A percentile compares a stretch with the other conserved stretches of the same genome.
Evolutionary conservation across 2,113 vertebrate genomes (phyloP).

Genomic region (Puntigrus tetrazona): DNA sequence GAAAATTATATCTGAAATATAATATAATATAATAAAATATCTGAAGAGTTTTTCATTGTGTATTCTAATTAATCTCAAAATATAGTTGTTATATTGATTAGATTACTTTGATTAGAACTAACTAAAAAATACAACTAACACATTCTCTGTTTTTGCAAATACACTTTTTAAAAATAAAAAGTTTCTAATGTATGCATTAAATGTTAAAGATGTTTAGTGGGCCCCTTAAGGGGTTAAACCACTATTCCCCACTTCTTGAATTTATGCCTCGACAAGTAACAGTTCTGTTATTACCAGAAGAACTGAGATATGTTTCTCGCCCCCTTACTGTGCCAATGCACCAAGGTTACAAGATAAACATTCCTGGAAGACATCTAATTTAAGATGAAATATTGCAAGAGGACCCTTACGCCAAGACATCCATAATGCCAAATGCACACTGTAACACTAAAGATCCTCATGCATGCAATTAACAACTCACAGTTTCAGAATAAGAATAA

Average conservation of each 20-base stretch:
- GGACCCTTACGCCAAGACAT: neutral
- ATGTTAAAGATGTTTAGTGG: neutral
- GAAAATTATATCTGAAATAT: too few relatives aligned
- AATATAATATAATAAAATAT: too few relatives aligned
- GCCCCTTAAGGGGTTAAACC: neutral
- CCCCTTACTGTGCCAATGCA: neutral
- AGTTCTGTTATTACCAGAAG: neutral
- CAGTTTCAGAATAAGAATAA: neutral
- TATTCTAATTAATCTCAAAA: too few relatives aligned
- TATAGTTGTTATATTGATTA: too few relatives aligned
- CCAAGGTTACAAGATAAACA: conserved; percentile 18
- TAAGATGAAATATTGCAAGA: conserved; percentile 10
- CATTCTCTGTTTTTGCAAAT: too few relatives aligned
- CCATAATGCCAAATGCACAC: neutral
- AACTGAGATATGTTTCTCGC: neutral
- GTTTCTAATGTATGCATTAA: neutral
- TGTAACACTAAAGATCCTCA: too few relatives aligned
- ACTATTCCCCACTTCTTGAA: neutral
- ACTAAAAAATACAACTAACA: too few relatives aligned
- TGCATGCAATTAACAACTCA: neutral
- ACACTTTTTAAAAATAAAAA: too few relatives aligned
- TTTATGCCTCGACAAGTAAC: conserved; percentile 16
- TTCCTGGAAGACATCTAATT: conserved; percentile 17
- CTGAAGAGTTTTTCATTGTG: too few relatives aligned
- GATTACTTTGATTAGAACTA: too few relatives aligned